Conservation (phyloP, 2,888 invertebrate genomes). For the Pterostichus niger region DNA sequence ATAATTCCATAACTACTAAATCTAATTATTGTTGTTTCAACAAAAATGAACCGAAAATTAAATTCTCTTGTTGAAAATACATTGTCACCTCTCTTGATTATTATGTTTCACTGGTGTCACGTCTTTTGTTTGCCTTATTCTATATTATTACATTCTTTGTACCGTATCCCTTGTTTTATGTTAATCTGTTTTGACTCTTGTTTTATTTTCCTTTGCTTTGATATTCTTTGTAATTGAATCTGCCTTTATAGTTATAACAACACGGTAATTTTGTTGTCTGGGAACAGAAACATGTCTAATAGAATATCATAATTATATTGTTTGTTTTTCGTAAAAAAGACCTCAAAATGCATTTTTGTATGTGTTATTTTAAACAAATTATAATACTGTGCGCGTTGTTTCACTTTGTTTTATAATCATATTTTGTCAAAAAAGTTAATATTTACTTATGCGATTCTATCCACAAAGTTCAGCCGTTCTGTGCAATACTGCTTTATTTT, state of each 20-base stretch:
- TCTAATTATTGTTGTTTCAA: too few species aligned
- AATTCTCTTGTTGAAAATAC: constrained; percentile 3
- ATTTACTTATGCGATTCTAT: too few species aligned
- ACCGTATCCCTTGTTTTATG: constrained; percentile 1
- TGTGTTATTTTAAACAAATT: too few species aligned
- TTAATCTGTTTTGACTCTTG: constrained; percentile 18
- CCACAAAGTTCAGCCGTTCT: too few species aligned
- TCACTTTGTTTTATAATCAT: too few species aligned
- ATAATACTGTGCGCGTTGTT: too few species aligned
- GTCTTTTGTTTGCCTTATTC: constrained; percentile 14
- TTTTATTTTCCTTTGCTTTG: constrained; percentile 22
- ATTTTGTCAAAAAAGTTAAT: too few species aligned
- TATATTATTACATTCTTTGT: constrained; percentile 23
- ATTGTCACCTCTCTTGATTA: constrained; percentile 8
- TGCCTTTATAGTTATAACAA: constrained; percentile 9
- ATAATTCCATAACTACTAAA: too few species aligned
- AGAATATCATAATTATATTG: background rate
- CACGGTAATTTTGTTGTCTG: constrained; percentile 3
- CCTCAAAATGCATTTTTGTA: too few species aligned
- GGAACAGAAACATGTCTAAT: background rate
- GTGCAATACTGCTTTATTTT: too few species aligned
- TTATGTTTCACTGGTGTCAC: background rate
- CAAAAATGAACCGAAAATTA: background rate
- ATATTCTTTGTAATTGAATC: constrained; percentile 16
- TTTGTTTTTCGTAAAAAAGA: background rate